phyloP scores from a whole-genome alignment of 2,113 vertebrate genomes.

The Sula dactylatra region DNA sequence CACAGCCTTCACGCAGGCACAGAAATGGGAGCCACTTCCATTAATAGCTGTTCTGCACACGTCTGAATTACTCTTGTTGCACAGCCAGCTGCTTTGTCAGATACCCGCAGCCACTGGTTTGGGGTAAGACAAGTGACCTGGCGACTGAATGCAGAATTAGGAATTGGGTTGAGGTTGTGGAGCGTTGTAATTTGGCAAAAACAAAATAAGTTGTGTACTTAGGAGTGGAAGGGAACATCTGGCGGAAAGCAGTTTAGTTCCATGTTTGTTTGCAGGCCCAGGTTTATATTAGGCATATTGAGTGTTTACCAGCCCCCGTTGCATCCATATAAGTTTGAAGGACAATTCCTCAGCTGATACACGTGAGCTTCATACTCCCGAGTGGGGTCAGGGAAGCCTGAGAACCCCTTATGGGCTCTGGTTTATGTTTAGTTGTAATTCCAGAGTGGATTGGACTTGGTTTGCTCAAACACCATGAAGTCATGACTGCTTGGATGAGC shows the following conservation, averaged over 20 bases:
- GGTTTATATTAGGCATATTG: background rate
- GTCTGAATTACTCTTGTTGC: fast-evolving
- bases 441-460: background rate
- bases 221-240: background rate
- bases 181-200: background rate
- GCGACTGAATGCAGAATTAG: background rate
- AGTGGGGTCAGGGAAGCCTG: background rate
- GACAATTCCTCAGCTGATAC: background rate
- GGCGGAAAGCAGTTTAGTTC: background rate
- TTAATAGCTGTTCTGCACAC: background rate
- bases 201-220: background rate
- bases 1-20: background rate
- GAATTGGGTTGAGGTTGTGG: background rate
- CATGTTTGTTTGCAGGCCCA: background rate
- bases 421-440: background rate
- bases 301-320: background rate
- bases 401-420: background rate
- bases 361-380: fast-evolving
- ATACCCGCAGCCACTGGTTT: fast-evolving
- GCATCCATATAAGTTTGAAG: background rate
- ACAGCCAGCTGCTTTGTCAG: background rate
- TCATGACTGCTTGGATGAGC: background rate
- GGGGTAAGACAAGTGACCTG: background rate
- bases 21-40: background rate
- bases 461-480: background rate